Evolutionary conservation across 2,797 vertebrate species (phyloP), one percentile per base, ranked within the genome.

Genomic region (Furcifer pardalis): DNA sequence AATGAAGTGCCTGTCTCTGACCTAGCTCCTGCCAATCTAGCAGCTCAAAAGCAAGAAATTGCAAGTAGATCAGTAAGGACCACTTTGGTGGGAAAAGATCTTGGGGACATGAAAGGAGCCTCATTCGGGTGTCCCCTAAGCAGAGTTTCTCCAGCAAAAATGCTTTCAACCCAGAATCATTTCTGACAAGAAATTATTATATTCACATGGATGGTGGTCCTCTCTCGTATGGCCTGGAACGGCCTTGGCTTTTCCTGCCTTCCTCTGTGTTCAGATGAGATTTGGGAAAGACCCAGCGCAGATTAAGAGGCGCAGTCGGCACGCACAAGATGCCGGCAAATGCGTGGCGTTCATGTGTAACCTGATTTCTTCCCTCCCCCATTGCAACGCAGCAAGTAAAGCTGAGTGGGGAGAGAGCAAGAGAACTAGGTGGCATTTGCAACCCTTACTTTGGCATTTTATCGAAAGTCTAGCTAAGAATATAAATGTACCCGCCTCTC

Each of bases 361-460:
- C 2, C 62, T 62, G 46, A 2, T 35, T 23, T 3, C 59, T 63
- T n/a, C 56, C 27, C 66, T 74, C 66, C 79, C 42, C 7, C 68
- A 9, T 23, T 25, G 35, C n/a, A 68, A 17, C 59, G 68, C 56
- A 40, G 13, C 5, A 32, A 19, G 0, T 0, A 46, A 44, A 0
- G n/a, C 6, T 49, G 7, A 1, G 0, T 5, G 6, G n/a, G n/a
- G 19, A 12, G 71, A 9, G 8, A 13, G 23, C 23, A 27, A 30
- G 72, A 60, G 19, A 30, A 60, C 3, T 60, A 63, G 42, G 76
- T 2, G n/a, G 0, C 23, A 0, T 0, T 25, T 9, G 56, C 40
- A 7, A 3, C 66, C 83, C 30, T 82, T 21, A 5, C 52, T 77
- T 77, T 73, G 12, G 9, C 37, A n/a, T 78, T 15, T 13, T 66